Evolutionary conservation across 2,797 vertebrate genomes (phyloP).

Genomic region (Acestrorhynchus altus): DNA sequence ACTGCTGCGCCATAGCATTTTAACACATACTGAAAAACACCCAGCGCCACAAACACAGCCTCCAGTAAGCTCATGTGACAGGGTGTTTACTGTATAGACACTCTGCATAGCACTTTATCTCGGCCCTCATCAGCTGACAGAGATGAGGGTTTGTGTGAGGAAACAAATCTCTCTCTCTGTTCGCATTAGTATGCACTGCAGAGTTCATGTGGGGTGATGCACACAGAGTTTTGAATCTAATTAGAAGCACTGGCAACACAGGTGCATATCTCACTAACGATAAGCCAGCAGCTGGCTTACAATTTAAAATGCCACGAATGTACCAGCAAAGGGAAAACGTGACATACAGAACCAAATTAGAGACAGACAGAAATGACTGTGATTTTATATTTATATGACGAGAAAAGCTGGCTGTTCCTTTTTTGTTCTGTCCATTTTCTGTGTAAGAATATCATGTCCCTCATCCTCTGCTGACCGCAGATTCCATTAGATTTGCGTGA

Average conservation of each 20-base stretch:
- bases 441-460: not conserved
- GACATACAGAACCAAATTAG: no score
- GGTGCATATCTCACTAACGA: not conserved
- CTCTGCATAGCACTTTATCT: conserved; percentile 16
- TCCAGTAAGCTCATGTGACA: conserved; percentile 15
- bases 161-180: not conserved
- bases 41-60: conserved; percentile 1
- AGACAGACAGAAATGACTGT: not conserved
- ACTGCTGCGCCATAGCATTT: not conserved
- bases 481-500: conserved; percentile 1
- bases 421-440: not conserved
- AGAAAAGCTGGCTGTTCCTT: no score
- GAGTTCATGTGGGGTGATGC: not conserved
- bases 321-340: not conserved
- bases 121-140: conserved; percentile 29
- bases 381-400: not conserved
- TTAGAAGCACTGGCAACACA: not conserved
- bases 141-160: conserved; percentile 27
- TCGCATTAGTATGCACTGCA: not conserved
- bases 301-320: not conserved
- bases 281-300: not conserved
- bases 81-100: conserved; percentile 35
- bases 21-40: conserved; percentile 16
- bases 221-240: not conserved
- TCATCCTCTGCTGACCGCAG: not conserved